Base-by-base conservation (phyloP, 2,797 vertebrate species). In the Sorex maritimensis region DNA sequence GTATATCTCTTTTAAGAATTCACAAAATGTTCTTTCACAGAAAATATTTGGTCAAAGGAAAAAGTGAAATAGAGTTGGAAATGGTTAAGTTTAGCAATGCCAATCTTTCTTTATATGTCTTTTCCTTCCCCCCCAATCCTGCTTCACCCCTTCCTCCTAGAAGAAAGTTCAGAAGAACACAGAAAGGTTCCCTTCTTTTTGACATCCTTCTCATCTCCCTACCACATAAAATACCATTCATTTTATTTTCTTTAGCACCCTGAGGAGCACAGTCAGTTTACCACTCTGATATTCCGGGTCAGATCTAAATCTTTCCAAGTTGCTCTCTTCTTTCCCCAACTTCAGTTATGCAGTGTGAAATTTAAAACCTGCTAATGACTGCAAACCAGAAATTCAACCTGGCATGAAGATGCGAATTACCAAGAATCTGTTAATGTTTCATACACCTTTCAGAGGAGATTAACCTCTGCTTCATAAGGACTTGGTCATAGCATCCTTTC, bases 261-360 rank as follows among this genome's bases (percentile, higher is more conserved):
- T 65, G 81, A 94, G 75, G 28, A 86, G 52, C 78, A 86, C 11
- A 79, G 77, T 23, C 75, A 77, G 86, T 28, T 81, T 46, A 85
- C 72, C 67, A 80, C 73, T 72, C 55, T 21, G 46, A 84, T 65
- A 55, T 58, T 75, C 72, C 65, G 63, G 80, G 30, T 88, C 63
- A 86, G 49, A 92, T 63, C 89, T 90, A 46, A 82, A 93, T 52
- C 74, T 94, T 95, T 86, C 77, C 75, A 23, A 91, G 77, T 63
- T 73, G 85, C 49, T 81, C 58, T 97, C 93, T 28, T 92, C 28
- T 96, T 95, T 7, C 55, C 96, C 95, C 96, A 97, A 96, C 97
- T 96, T 97, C 95, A 90, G 86, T 97, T 97, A 95, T 94, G 96
- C 96, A 94, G 94, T 95, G 97, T 94, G 93, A 95, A 98, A 97